phyloP scores from a whole-genome alignment of 2,797 vertebrate genomes.

The Rhabdophis nuchalis region DNA sequence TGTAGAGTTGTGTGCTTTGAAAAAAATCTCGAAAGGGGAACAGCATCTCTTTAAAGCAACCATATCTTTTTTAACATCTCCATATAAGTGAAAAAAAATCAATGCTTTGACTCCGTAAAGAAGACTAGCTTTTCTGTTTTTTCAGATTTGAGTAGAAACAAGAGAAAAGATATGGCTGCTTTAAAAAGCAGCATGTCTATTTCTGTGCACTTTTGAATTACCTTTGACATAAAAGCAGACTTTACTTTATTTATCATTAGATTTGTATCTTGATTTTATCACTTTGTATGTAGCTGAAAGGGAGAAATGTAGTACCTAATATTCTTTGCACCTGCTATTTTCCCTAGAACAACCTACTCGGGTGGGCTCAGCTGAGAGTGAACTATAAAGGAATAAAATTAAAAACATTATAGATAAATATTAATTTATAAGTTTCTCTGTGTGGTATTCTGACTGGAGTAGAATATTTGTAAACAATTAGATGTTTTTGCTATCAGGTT shows the following conservation, averaged over 20 bases:
- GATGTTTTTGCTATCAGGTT: constrained; percentile 34
- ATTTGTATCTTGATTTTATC: background rate
- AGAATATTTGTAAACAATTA: background rate
- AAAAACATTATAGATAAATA: background rate
- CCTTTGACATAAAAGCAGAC: background rate
- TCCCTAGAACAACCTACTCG: background rate
- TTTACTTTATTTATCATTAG: background rate
- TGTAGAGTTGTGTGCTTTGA: background rate
- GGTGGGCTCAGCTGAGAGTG: background rate
- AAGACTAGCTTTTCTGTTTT: background rate
- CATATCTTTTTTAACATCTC: background rate
- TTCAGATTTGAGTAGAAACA: background rate
- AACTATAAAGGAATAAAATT: background rate
- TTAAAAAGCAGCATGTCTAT: background rate
- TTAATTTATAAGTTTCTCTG: background rate
- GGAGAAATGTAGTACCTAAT: background rate
- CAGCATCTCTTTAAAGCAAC: background rate
- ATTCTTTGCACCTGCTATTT: background rate
- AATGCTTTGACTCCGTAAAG: background rate
- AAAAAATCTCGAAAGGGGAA: background rate
- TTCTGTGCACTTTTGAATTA: background rate
- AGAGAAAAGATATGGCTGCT: background rate
- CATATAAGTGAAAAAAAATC: background rate
- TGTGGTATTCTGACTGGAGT: background rate
- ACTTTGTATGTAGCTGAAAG: background rate